Conservation (phyloP, 2,797 vertebrate species). For the Rhinoraja longicauda region DNA sequence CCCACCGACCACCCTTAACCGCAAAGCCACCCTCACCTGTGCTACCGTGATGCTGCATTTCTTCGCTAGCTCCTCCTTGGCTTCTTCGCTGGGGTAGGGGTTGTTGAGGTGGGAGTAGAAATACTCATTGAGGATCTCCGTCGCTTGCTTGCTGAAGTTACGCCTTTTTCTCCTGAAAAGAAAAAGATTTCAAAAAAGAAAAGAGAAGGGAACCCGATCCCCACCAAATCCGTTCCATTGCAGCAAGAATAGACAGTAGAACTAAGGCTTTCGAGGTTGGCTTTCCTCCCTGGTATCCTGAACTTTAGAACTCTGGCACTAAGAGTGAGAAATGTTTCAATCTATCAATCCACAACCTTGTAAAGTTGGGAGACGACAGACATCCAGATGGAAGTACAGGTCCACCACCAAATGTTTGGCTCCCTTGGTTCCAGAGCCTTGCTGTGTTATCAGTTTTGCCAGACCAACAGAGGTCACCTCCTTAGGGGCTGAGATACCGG, state of each 20-base stretch:
- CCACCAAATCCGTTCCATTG: background rate
- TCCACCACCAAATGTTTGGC: too few relatives aligned
- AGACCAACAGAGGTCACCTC: too few relatives aligned
- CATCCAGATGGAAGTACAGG: background rate
- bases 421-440: too few relatives aligned
- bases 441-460: too few relatives aligned
- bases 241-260: too few relatives aligned
- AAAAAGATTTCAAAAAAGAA: conserved; percentile 42
- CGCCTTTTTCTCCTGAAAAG: conserved; percentile 82
- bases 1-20: background rate
- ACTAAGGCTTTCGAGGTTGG: background rate
- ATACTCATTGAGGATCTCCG: conserved; percentile 98
- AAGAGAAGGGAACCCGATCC: background rate
- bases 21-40: conserved; percentile 68
- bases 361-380: background rate
- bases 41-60: conserved; percentile 97
- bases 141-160: conserved; percentile 99
- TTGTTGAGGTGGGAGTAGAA: conserved; percentile 99
- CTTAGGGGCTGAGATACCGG: too few relatives aligned
- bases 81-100: conserved; percentile 97
- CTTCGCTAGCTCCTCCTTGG: conserved; percentile 98
- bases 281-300: background rate
- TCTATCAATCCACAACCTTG: background rate
- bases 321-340: background rate
- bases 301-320: background rate